Evolutionary conservation across 37 sponge, comb jelly and placozoan species (phyloP).

Genomic region (Chondrilla cf. caribensis): DNA sequence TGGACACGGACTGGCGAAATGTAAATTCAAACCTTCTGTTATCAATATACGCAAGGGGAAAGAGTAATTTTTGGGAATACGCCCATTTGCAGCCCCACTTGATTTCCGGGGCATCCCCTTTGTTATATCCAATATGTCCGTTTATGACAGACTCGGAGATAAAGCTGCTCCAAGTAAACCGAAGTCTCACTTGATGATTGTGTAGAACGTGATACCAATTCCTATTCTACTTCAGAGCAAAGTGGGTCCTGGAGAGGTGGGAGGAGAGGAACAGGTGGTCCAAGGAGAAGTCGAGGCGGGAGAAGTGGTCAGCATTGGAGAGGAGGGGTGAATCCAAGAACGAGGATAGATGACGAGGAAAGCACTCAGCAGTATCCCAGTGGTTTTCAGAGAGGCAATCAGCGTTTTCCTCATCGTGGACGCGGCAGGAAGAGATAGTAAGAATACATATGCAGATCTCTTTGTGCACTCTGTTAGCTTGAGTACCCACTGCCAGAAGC

Average conservation of each 20-base stretch:
- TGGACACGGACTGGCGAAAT: too few species aligned
- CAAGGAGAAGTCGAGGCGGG: slow-evolving; percentile 3
- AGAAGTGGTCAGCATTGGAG: background rate
- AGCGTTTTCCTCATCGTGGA: slow-evolving; percentile 1
- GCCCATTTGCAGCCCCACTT: too few species aligned
- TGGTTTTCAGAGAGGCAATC: background rate
- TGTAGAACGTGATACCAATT: too few species aligned
- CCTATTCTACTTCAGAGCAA: too few species aligned
- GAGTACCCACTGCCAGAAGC: too few species aligned
- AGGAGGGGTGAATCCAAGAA: slow-evolving; percentile 8
- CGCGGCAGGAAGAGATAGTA: slow-evolving; percentile 6
- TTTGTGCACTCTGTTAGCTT: too few species aligned
- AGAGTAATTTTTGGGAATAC: too few species aligned
- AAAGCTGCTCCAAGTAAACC: background rate
- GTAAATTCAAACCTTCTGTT: too few species aligned
- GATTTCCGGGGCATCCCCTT: too few species aligned
- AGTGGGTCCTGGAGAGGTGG: background rate
- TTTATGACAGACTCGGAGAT: background rate
- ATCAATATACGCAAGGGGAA: too few species aligned
- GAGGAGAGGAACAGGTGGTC: background rate
- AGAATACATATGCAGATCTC: background rate
- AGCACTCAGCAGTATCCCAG: background rate
- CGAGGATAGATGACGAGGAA: slow-evolving; percentile 10
- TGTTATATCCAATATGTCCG: background rate
- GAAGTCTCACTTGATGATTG: too few species aligned